These are phyloP conservation scores for Nineta flava DNA, from an alignment of 2,888 invertebrate genomes.

Conservation along the genomic window DNA sequence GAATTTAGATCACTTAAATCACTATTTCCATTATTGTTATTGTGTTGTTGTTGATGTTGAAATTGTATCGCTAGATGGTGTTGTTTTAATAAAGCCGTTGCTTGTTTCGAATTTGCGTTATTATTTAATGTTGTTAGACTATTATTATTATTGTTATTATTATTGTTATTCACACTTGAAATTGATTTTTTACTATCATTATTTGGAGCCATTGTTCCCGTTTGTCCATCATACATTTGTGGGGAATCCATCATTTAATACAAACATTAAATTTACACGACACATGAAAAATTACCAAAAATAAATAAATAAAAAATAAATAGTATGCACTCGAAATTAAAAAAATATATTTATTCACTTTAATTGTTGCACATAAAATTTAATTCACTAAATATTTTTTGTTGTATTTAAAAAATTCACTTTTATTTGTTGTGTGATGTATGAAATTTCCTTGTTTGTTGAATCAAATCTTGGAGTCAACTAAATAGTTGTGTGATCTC, in stretches of 20 bases:
- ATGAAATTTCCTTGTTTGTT: background rate
- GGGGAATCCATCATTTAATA: constrained; percentile 54
- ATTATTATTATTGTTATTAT: constrained; percentile 26
- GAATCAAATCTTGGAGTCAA: constrained; percentile 6
- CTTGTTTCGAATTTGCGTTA: constrained; percentile 34
- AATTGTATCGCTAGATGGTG: constrained; percentile 56
- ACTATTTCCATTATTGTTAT: constrained; percentile 23
- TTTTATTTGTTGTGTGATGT: too few relatives aligned
- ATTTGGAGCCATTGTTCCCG: constrained; percentile 39
- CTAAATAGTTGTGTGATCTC: constrained; percentile 2
- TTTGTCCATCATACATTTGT: constrained; percentile 68
- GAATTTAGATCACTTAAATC: constrained; percentile 81
- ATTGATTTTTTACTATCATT: constrained; percentile 15
- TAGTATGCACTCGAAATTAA: background rate
- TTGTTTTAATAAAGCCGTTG: constrained; percentile 41
- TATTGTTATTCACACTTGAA: constrained; percentile 7
- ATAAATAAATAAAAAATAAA: background rate
- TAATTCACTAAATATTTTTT: background rate
- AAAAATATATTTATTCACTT: background rate
- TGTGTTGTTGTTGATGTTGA: constrained; percentile 25
- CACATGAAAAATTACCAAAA: background rate
- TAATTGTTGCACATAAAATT: background rate
- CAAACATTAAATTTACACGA: background rate
- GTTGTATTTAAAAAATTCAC: too few relatives aligned
- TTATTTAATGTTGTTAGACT: constrained; percentile 30